Evolutionary conservation across 2,113 vertebrate genomes (phyloP).

Genomic region (Psettodes erumei): DNA sequence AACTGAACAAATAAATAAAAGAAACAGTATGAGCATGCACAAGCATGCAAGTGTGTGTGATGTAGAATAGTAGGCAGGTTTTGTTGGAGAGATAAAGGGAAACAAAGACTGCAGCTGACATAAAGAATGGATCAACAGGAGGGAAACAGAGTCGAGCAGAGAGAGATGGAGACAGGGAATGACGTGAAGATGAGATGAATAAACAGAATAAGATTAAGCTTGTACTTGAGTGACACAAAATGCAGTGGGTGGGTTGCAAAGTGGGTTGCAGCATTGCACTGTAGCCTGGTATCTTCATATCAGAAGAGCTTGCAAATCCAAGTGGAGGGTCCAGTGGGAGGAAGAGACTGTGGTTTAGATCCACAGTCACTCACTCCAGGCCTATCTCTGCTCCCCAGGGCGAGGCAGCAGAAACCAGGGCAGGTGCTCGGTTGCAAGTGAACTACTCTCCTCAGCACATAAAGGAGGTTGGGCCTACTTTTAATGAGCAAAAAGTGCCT

Average conservation of each 20-base stretch:
- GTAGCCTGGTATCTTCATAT: conserved; percentile 11
- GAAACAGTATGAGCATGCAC: not conserved
- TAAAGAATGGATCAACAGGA: too few relatives aligned
- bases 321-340: conserved; percentile 9
- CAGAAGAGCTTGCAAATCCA: conserved; percentile 16
- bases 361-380: conserved; percentile 19
- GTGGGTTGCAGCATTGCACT: not conserved
- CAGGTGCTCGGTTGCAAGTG: conserved; percentile 41
- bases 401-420: conserved; percentile 53
- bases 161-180: conserved; percentile 19
- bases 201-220: conserved; percentile 9
- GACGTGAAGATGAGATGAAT: conserved; percentile 3
- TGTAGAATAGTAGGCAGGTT: conserved; percentile 6
- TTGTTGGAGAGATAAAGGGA: conserved; percentile 13
- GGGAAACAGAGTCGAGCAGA: conserved; percentile 16
- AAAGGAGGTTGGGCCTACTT: conserved; percentile 3
- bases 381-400: conserved; percentile 20
- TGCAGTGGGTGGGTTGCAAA: not conserved
- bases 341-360: conserved; percentile 9
- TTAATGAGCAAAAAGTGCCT: conserved; percentile 14
- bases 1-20: conserved; percentile 25
- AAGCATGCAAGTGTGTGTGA: not conserved
- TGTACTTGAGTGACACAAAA: not conserved
- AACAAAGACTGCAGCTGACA: too few relatives aligned
- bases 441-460: not conserved